Conservation (phyloP, 2,888 invertebrate genomes). For the Volucella inanis region DNA sequence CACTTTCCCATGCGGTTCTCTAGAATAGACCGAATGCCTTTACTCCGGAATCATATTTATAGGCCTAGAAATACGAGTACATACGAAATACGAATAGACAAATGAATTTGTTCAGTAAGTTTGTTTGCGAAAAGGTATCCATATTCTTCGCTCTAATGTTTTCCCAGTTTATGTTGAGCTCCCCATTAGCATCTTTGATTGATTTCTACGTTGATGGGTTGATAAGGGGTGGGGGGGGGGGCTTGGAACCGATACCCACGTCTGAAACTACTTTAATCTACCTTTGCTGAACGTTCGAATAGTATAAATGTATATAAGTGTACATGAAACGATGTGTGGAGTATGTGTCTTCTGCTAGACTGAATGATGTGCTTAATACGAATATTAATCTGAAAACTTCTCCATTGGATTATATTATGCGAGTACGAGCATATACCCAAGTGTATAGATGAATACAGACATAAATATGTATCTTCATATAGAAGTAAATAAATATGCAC, state of each 20-base stretch:
- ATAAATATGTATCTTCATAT: too few relatives aligned
- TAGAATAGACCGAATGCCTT: constrained; percentile 28
- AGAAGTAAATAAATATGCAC: too few relatives aligned
- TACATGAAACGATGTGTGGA: not conserved
- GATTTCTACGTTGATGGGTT: constrained; percentile 50
- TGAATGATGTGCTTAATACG: constrained; percentile 52
- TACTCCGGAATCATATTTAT: constrained; percentile 42
- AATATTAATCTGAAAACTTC: constrained; percentile 52
- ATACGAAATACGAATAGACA: constrained; percentile 16
- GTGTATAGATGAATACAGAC: not conserved
- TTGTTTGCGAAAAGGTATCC: constrained; percentile 48
- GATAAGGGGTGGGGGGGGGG: not conserved
- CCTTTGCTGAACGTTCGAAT: too few relatives aligned
- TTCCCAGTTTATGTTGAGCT: constrained; percentile 45
- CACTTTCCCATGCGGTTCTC: not conserved
- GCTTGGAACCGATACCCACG: constrained; percentile 29
- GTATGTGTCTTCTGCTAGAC: constrained; percentile 42
- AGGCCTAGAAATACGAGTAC: not conserved
- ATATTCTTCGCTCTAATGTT: constrained; percentile 47
- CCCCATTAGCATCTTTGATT: constrained; percentile 65
- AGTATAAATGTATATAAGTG: not conserved
- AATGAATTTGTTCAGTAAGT: constrained; percentile 41
- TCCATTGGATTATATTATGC: constrained; percentile 39
- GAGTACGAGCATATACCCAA: not conserved
- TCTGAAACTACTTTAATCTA: not conserved